Conservation (phyloP, 2,113 vertebrate species). For the Tragelaphus buxtoni region DNA sequence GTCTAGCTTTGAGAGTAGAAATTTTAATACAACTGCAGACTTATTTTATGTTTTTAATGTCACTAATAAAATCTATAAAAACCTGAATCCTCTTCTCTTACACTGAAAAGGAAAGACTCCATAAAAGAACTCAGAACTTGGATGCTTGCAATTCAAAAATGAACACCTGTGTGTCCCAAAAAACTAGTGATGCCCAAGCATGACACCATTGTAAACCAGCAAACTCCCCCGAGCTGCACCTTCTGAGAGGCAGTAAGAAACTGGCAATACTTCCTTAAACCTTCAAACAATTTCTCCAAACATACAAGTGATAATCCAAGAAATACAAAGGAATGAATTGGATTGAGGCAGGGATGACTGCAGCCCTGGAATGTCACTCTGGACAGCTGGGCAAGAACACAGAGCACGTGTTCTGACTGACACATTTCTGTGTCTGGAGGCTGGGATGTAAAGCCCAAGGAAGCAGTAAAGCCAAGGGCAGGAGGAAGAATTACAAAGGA, state of each 20-base stretch:
- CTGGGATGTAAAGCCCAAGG: not conserved
- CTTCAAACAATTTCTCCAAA: constrained; percentile 63
- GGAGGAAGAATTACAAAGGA: constrained; percentile 55
- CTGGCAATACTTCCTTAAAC: constrained; percentile 64
- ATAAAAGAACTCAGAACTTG: constrained; percentile 46
- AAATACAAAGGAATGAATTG: constrained; percentile 49
- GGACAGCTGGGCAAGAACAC: constrained; percentile 23
- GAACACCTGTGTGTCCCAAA: constrained; percentile 16
- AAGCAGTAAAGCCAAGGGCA: constrained; percentile 2
- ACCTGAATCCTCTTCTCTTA: constrained; percentile 67
- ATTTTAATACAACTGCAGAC: constrained; percentile 66
- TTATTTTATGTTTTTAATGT: constrained; percentile 74
- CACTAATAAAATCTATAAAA: constrained; percentile 73
- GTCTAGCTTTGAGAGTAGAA: constrained; percentile 40
- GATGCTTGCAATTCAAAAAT: constrained; percentile 45
- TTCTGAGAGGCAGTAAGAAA: constrained; percentile 14
- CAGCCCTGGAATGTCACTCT: not conserved
- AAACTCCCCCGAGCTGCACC: not conserved
- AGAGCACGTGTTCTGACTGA: not conserved
- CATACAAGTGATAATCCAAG: constrained; percentile 44
- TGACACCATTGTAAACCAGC: constrained; percentile 29
- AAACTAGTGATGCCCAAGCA: constrained; percentile 17
- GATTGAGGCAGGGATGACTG: constrained; percentile 35
- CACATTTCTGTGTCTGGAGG: not conserved
- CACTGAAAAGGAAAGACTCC: constrained; percentile 63